Evolutionary conservation across 2,113 vertebrate species (phyloP).

Genomic region (Paralichthys olivaceus): DNA sequence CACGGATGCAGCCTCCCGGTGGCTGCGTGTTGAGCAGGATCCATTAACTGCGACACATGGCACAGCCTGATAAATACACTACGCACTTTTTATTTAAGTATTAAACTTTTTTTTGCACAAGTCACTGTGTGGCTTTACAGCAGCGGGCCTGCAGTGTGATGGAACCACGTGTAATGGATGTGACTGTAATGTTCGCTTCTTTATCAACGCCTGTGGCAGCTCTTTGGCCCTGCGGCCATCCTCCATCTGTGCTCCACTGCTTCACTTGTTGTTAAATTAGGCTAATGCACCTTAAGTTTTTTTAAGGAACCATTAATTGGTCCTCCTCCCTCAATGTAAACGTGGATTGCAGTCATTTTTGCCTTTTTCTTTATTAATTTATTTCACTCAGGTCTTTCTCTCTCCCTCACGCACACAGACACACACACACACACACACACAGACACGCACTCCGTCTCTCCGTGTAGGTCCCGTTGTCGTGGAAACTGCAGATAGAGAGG

Average conservation of each 20-base stretch:
- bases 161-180: not conserved
- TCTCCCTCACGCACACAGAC: not conserved
- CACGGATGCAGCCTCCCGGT: not conserved
- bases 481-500: conserved; percentile 76
- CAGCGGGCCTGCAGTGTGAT: not conserved
- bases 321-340: conserved; percentile 24
- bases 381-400: conserved; percentile 5
- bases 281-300: too few species aligned
- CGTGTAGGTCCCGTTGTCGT: conserved; percentile 73
- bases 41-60: conserved; percentile 16
- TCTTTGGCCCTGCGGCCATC: not conserved
- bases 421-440: not conserved
- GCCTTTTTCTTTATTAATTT: conserved; percentile 31
- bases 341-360: conserved; percentile 3
- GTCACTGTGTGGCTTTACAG: not conserved
- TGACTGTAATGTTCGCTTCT: not conserved
- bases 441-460: conserved; percentile 7
- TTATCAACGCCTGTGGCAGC: not conserved
- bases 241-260: conserved; percentile 5
- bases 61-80: not conserved
- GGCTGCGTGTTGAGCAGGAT: not conserved
- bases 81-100: not conserved
- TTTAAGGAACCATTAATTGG: not conserved
- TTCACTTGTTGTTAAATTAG: conserved; percentile 14
- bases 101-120: too few species aligned